Evolutionary conservation across 1,140 invertebrate species (phyloP), one percentile per base, ranked within the genome.

Genomic region (Conus betulinus): DNA sequence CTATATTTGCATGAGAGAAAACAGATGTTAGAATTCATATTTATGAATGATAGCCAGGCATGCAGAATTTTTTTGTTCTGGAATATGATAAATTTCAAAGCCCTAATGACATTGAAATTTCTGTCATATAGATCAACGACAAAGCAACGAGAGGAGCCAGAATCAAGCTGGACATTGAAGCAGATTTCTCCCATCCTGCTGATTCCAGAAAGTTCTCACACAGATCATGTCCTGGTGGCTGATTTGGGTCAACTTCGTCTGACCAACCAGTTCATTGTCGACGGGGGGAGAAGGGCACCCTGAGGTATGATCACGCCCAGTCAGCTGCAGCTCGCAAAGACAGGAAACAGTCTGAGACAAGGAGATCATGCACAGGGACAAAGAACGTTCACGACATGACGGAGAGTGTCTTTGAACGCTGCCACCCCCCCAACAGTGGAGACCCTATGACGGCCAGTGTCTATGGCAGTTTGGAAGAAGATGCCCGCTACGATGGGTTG

Each of bases 161-260:
- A 89, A 94, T 98, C 3, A 96, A 96, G 1, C 93, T 98, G 57
- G 96, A 97, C 91, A 96, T 98, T 27, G 96, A 97, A 88, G 97
- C 97, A 25, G 97, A 96, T 1, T 1, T 97, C 98, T 25, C 98
- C 98, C 0, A 97, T 99, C 0, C 97, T 99, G 88, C 95, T 99
- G 6, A 94, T 99, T 67, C 98, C 98, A 0, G 97, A 98, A 74
- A 97, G 97, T 93, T 97, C 97, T n/a, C 96, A 96, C 87, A 97
- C 97, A 15, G 96, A 97, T 8, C 96, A 97, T 89, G 96, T 98
- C 60, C 96, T 99, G 25, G 96, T 98, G 4, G 96, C 97, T 0
- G 97, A 99, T 95, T 96, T 99, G 3, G 98, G 97, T 6, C 97
- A 97, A 93, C 96, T 99, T 5, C 97, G 96, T 5, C 96, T 99